Evolutionary conservation across 2,797 vertebrate genomes (phyloP).

Genomic region (Eutrigla gurnardus): DNA sequence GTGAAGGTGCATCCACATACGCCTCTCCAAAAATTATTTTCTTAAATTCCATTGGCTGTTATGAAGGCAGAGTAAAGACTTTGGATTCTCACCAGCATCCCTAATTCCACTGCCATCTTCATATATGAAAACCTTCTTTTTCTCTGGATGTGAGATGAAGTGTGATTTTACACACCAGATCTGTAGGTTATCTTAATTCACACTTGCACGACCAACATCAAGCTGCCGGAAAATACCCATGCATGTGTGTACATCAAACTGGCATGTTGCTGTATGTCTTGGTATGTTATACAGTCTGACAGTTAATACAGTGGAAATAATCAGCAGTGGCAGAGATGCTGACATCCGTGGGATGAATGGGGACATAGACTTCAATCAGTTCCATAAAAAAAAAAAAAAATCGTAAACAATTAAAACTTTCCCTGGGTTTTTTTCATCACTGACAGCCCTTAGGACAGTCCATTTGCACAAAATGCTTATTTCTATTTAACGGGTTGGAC

Average conservation of each 20-base stretch:
- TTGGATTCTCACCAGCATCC: constrained; percentile 15
- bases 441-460: constrained; percentile 3
- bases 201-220: constrained; percentile 16
- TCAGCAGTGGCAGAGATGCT: constrained; percentile 11
- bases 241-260: constrained; percentile 1
- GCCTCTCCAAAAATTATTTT: not conserved
- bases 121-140: constrained; percentile 10
- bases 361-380: constrained; percentile 18
- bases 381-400: constrained; percentile 22
- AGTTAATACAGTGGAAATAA: constrained; percentile 24
- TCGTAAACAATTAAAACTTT: constrained; percentile 34
- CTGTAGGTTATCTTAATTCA: constrained; percentile 31
- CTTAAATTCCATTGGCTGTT: too few species aligned
- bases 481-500: constrained; percentile 19
- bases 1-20: not conserved
- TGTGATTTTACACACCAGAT: constrained; percentile 38
- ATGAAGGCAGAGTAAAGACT: not conserved
- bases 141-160: not conserved
- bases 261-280: constrained; percentile 6
- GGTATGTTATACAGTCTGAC: constrained; percentile 15
- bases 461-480: constrained; percentile 3
- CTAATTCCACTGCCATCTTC: constrained; percentile 6
- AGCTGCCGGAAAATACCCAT: constrained; percentile 22
- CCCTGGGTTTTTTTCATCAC: constrained; percentile 24
- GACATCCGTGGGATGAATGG: constrained; percentile 19